Base-by-base conservation (phyloP, 2,888 invertebrate genomes). In the Xylophagus ater region DNA sequence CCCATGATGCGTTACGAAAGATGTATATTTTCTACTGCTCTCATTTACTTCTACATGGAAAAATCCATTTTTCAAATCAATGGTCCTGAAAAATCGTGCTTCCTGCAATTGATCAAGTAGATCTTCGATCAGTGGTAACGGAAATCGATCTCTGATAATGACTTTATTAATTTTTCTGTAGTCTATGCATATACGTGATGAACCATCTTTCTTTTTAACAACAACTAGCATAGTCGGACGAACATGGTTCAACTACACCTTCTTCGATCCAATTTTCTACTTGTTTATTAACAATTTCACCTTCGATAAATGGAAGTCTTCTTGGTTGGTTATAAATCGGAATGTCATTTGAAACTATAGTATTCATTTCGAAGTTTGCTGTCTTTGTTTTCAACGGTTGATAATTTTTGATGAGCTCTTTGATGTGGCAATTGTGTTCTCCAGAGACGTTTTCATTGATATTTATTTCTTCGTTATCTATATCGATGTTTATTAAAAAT, bases 1-100 rank as follows among this genome's bases (percentile, higher is more conserved):
- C 1, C 55, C 53, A 10, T 50, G 49, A 2, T 53, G 54, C 0
- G 54, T 55, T 2, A 57, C 47, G 38, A 60, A 59, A 1, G 56
- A 51, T 1, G 57, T 59, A 18, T 51, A 59, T 46, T 41, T 41
- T 15, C 20, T 12, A 39, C 52, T 55, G 3, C 41, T 37, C 37
- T 47, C 39, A 10, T 51, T 50, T 4, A 57, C 36, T 4, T 47
- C 49, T 1, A 57, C 47, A 30, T 58, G 57, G 26, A 55, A 54
- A 35, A 54, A 57, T 1, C 53, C 54, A 8, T 51, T 53, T 1
- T 50, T 46, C 4, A 58, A 33, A 35, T 51, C 52, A 12, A 54
- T 30, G 14, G 49, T 45, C 7, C 40, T 51, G 19, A 53, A 54
- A 24, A 28, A 50, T 5, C 28, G 39, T 15, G 49, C 47, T 10